Conservation (phyloP, 2,113 vertebrate genomes). For the Zingel zingel region DNA sequence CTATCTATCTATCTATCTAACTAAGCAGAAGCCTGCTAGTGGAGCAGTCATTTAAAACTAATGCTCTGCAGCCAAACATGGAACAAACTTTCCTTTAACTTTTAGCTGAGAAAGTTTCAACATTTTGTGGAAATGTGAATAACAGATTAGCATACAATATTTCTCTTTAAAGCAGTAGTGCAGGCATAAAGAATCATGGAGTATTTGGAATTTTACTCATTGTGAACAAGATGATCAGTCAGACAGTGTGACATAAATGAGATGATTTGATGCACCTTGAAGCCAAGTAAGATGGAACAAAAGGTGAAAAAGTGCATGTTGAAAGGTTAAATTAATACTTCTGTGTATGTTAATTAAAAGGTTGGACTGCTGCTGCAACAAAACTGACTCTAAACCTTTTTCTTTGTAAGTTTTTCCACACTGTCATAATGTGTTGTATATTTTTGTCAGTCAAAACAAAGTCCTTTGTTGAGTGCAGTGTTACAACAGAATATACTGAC, state of each 20-base stretch:
- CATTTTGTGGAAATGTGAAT: neutral
- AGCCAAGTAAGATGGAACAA: too few species aligned
- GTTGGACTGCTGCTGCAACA: neutral
- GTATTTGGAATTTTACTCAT: neutral
- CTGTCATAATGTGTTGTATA: neutral
- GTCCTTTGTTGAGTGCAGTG: slow-evolving; percentile 6
- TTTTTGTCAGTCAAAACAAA: slow-evolving; percentile 43
- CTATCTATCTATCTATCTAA: too few species aligned
- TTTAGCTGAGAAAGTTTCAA: neutral
- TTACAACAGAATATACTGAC: slow-evolving; percentile 1
- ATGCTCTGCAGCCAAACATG: neutral
- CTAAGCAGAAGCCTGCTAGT: too few species aligned
- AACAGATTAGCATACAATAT: neutral
- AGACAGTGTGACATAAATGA: too few species aligned
- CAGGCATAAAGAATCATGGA: neutral
- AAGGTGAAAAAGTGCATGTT: neutral
- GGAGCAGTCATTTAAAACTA: too few species aligned
- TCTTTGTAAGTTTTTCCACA: neutral
- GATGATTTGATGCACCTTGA: too few species aligned
- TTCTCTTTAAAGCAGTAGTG: neutral
- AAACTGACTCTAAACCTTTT: neutral
- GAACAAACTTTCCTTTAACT: neutral
- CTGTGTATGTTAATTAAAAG: neutral
- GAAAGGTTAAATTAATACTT: neutral
- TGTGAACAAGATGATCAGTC: neutral